Conservation (phyloP, 2,113 vertebrate species). For the Illadopsis cleaveri region DNA sequence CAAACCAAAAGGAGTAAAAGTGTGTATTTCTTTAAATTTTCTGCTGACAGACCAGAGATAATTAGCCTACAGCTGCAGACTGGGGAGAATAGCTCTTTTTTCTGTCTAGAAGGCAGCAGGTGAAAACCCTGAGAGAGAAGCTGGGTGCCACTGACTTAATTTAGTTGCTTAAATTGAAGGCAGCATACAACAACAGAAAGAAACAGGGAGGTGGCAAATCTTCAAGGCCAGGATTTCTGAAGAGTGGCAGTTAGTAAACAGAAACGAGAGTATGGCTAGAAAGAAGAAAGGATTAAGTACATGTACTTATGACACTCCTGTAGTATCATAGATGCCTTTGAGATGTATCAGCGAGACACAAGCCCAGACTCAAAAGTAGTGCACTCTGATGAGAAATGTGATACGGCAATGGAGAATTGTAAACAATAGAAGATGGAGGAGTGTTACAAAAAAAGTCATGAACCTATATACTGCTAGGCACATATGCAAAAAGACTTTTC, state of each 20-base stretch:
- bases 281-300: neutral
- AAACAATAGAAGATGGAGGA: neutral
- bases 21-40: constrained; percentile 58
- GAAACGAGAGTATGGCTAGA: neutral
- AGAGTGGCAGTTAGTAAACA: neutral
- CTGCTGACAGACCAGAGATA: constrained; percentile 43
- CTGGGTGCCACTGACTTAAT: constrained; percentile 53
- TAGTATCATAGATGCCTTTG: neutral
- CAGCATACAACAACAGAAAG: neutral
- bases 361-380: neutral
- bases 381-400: neutral
- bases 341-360: neutral
- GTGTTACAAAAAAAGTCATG: neutral
- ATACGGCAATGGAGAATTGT: neutral
- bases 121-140: constrained; percentile 47
- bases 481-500: neutral
- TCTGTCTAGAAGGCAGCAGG: constrained; percentile 46
- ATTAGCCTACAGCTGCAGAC: constrained; percentile 60
- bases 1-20: neutral
- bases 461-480: neutral
- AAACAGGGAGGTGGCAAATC: neutral
- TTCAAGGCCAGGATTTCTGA: neutral
- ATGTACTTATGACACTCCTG: neutral
- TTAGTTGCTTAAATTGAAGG: constrained; percentile 34
- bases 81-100: constrained; percentile 27